phyloP scores from a whole-genome alignment of 2,113 vertebrate species.

The Ahaetulla prasina region DNA sequence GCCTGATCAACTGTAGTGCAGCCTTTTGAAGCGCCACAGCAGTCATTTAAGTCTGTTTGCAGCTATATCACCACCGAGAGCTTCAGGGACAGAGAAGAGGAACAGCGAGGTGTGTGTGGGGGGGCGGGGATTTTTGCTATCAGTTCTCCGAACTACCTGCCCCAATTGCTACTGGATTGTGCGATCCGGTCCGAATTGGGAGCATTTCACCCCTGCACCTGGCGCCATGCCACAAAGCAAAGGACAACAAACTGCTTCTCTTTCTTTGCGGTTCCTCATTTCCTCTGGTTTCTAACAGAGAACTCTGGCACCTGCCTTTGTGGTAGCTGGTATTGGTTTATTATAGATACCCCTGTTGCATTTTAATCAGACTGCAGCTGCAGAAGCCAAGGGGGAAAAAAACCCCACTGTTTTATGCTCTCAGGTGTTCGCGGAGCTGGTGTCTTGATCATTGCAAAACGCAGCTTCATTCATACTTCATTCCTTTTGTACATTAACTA shows the following conservation, averaged over 20 bases:
- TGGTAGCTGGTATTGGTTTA: conserved; percentile 76
- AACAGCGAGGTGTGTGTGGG: too few relatives aligned
- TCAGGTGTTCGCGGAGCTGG: conserved; percentile 50
- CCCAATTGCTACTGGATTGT: too few relatives aligned
- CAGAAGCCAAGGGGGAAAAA: conserved; percentile 38
- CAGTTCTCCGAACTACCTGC: too few relatives aligned
- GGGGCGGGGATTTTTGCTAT: too few relatives aligned
- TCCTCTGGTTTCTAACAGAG: conserved; percentile 69
- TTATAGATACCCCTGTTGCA: conserved; percentile 68
- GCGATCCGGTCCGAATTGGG: too few relatives aligned
- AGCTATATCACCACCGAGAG: too few relatives aligned
- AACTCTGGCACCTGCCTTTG: conserved; percentile 72
- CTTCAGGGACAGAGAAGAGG: too few relatives aligned
- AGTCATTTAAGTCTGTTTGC: too few relatives aligned
- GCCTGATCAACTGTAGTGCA: too few relatives aligned
- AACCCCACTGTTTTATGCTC: conserved; percentile 59
- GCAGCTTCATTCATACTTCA: conserved; percentile 45
- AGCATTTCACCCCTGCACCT: too few relatives aligned
- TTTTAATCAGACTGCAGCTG: conserved; percentile 73
- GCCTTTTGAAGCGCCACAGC: too few relatives aligned
- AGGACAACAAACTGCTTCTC: conserved; percentile 50
- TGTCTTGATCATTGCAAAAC: conserved; percentile 38
- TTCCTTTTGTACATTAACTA: conserved; percentile 64
- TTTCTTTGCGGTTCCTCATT: conserved; percentile 61
- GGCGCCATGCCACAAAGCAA: conserved; percentile 28